Evolutionary conservation across 2,888 invertebrate species (phyloP).

Genomic region (Entomobrya proxima): DNA sequence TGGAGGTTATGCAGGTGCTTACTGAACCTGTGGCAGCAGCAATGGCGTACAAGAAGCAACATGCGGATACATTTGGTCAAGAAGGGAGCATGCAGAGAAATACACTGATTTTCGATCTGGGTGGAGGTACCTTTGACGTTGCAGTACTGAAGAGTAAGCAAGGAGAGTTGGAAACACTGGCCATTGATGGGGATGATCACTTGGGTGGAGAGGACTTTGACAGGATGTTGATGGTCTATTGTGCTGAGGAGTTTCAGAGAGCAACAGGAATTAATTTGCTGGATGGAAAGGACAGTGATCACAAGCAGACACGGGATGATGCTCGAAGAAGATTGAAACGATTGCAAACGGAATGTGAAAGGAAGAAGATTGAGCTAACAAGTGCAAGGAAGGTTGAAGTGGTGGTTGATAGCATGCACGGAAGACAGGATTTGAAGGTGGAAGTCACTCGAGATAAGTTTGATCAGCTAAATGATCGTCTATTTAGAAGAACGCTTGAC

Average conservation of each 20-base stretch:
- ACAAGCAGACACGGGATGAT: not conserved
- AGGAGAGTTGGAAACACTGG: slow-evolving; percentile 32
- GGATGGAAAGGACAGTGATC: slow-evolving; percentile 5
- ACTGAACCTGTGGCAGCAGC: slow-evolving; percentile 83
- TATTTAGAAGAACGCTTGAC: too few relatives aligned
- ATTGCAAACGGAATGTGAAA: slow-evolving; percentile 62
- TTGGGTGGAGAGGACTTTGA: slow-evolving; percentile 68
- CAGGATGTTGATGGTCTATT: slow-evolving; percentile 82
- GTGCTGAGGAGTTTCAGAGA: slow-evolving; percentile 51
- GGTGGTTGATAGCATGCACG: slow-evolving; percentile 16
- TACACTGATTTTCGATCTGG: slow-evolving; percentile 32
- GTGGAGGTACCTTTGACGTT: slow-evolving; percentile 73
- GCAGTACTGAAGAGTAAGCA: slow-evolving; percentile 43
- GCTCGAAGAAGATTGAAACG: slow-evolving; percentile 39
- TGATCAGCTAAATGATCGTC: slow-evolving; percentile 55
- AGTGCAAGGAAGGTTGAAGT: not conserved
- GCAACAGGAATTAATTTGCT: slow-evolving; percentile 28
- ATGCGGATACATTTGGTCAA: not conserved
- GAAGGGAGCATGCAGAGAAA: not conserved
- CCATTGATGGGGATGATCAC: slow-evolving; percentile 56
- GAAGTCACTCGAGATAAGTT: slow-evolving; percentile 49
- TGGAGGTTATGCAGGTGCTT: slow-evolving; percentile 92
- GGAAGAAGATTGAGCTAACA: slow-evolving; percentile 43
- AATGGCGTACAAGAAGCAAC: slow-evolving; percentile 54
- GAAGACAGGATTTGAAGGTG: slow-evolving; percentile 21